These are phyloP conservation scores for Tromatobia lineatoria DNA, from an alignment of 2,888 invertebrate genomes.

Conservation along the genomic window DNA sequence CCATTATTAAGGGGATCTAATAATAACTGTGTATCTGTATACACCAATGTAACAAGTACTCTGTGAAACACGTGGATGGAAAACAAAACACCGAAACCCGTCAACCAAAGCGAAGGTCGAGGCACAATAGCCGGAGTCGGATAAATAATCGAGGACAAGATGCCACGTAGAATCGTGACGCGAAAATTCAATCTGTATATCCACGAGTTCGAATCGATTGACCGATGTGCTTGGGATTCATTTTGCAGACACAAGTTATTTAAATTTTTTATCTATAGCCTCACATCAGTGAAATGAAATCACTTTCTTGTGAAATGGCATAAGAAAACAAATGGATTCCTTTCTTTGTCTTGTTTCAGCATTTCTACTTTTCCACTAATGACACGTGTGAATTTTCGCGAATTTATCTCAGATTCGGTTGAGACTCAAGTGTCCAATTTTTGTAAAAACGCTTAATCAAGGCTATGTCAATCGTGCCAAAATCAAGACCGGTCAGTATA, in stretches of 20 bases:
- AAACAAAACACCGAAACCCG: conserved; percentile 19
- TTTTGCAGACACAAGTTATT: neutral
- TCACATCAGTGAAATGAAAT: conserved; percentile 16
- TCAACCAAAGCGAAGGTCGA: conserved; percentile 14
- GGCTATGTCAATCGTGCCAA: neutral
- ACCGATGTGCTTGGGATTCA: neutral
- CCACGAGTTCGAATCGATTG: conserved; percentile 12
- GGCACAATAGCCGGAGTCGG: neutral
- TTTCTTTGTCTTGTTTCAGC: neutral
- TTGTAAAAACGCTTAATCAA: neutral
- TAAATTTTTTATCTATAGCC: neutral
- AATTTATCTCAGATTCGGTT: neutral
- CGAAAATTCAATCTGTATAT: conserved; percentile 4
- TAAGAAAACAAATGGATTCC: neutral
- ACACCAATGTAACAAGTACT: neutral
- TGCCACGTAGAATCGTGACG: neutral
- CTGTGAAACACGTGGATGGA: conserved; percentile 1
- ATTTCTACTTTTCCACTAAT: conserved; percentile 9
- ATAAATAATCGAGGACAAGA: neutral
- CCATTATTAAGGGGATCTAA: conserved; percentile 20
- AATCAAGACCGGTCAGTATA: neutral
- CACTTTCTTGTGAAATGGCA: neutral
- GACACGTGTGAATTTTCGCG: neutral
- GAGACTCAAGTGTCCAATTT: neutral
- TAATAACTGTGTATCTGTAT: neutral